Conservation (phyloP, 92 coral and sea anemone species). For the Actinernus sp. region DNA sequence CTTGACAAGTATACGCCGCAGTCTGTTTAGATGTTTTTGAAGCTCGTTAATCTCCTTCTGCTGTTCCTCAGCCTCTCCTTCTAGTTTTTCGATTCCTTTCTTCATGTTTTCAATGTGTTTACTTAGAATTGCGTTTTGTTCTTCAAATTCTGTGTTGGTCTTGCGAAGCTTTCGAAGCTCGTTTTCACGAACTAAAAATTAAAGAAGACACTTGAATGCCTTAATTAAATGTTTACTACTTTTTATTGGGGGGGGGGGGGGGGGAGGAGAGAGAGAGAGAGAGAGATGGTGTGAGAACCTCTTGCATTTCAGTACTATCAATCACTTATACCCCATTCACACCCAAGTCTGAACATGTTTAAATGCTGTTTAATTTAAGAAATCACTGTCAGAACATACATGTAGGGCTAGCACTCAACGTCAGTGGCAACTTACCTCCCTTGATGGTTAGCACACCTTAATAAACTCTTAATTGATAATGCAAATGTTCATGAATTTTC, state of each 20-base stretch:
- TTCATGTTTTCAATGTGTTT: conserved; percentile 99
- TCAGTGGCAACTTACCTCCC: no score
- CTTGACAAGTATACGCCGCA: conserved; percentile 81
- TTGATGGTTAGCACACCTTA: no score
- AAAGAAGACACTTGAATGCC: neutral
- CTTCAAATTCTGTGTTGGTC: conserved; percentile 96
- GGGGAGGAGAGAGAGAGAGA: no score
- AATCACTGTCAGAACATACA: no score
- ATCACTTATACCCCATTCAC: no score
- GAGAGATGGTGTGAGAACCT: no score
- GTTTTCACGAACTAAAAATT: conserved; percentile 85
- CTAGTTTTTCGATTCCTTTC: conserved; percentile 96
- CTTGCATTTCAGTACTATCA: no score
- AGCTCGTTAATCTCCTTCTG: conserved; percentile 80
- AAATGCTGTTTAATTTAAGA: no score
- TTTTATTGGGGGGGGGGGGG: neutral
- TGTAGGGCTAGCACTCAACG: no score
- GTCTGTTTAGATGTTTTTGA: conserved; percentile 76
- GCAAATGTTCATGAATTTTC: no score
- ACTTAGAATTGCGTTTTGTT: conserved; percentile 98
- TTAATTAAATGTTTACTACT: neutral
- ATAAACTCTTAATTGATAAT: no score
- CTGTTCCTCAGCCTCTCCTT: conserved; percentile 90
- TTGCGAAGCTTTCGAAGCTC: conserved; percentile 97
- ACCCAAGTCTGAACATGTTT: no score